These are phyloP conservation scores for Drosophila paranaensis DNA, from an alignment of 2,888 invertebrate species.

Conservation along the genomic window DNA sequence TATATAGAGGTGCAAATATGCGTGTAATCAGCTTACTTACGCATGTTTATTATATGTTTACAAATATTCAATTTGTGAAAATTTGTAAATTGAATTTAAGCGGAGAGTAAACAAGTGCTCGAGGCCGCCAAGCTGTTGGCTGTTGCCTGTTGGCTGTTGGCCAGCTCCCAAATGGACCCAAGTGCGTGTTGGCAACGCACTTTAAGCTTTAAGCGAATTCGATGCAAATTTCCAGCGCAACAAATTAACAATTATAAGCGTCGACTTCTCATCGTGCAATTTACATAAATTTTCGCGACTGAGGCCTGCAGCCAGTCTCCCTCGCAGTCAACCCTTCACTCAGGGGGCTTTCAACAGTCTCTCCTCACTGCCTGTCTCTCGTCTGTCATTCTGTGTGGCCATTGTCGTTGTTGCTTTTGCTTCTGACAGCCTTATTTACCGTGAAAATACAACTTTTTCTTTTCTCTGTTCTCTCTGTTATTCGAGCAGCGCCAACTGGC, in stretches of 20 bases:
- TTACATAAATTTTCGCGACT: slow-evolving; percentile 60
- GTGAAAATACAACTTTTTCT: slow-evolving; percentile 66
- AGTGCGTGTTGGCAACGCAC: slow-evolving; percentile 5
- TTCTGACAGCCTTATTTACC: slow-evolving; percentile 60
- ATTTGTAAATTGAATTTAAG: slow-evolving; percentile 50
- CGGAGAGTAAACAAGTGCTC: slow-evolving; percentile 31
- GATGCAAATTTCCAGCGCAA: slow-evolving; percentile 42
- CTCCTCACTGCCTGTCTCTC: not conserved
- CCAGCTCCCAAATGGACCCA: slow-evolving; percentile 20
- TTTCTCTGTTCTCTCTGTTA: slow-evolving; percentile 1
- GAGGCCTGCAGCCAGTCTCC: not conserved
- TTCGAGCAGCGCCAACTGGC: slow-evolving; percentile 23
- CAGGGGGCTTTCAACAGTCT: slow-evolving; percentile 1
- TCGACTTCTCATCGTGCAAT: slow-evolving; percentile 46
- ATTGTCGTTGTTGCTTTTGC: slow-evolving; percentile 48
- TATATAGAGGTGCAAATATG: slow-evolving; percentile 74
- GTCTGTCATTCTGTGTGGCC: slow-evolving; percentile 29
- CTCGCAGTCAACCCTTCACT: slow-evolving; percentile 13
- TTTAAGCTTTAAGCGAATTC: slow-evolving; percentile 27
- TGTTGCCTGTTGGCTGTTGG: slow-evolving; percentile 13
- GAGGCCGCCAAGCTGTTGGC: not conserved
- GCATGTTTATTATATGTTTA: slow-evolving; percentile 72
- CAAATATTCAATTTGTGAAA: slow-evolving; percentile 64
- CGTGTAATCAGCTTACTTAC: slow-evolving; percentile 81
- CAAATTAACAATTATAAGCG: slow-evolving; percentile 55